phyloP scores from a whole-genome alignment of 2,888 invertebrate genomes.

The Drosophila ustulata region DNA sequence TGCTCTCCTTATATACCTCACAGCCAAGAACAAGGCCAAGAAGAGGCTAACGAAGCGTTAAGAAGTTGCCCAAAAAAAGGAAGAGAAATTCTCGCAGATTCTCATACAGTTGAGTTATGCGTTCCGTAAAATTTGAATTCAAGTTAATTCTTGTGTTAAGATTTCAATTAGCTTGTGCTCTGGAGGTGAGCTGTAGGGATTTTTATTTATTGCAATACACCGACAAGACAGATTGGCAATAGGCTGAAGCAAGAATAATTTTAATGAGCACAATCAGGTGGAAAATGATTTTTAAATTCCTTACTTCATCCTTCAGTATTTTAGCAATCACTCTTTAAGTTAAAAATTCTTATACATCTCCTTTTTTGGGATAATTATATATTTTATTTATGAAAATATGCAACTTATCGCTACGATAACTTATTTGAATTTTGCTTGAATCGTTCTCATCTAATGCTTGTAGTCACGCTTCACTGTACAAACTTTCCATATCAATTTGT shows the following conservation, averaged over 20 bases:
- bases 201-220: not conserved
- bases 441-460: not conserved
- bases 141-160: constrained; percentile 47
- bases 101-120: constrained; percentile 64
- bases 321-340: too few relatives aligned
- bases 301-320: too few relatives aligned
- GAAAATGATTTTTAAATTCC: too few relatives aligned
- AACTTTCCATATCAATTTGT: constrained; percentile 47
- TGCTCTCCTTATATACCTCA: constrained; percentile 53
- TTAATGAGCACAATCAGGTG: not conserved
- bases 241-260: not conserved
- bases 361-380: too few relatives aligned
- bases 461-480: constrained; percentile 23
- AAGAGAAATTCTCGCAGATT: constrained; percentile 13
- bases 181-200: not conserved
- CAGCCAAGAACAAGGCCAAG: constrained; percentile 25
- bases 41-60: constrained; percentile 67
- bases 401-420: too few relatives aligned
- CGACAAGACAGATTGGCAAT: not conserved
- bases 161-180: constrained; percentile 39
- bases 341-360: too few relatives aligned
- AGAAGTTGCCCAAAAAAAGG: constrained; percentile 43
- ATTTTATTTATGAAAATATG: too few relatives aligned
- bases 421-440: not conserved
- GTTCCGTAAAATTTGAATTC: constrained; percentile 52